Percentiles rank a stretch among this genome's conserved stretches.
Evolutionary conservation across 53 echinoderm and acorn worm genomes (phyloP).

Genomic region (Hippasteria phrygiana): DNA sequence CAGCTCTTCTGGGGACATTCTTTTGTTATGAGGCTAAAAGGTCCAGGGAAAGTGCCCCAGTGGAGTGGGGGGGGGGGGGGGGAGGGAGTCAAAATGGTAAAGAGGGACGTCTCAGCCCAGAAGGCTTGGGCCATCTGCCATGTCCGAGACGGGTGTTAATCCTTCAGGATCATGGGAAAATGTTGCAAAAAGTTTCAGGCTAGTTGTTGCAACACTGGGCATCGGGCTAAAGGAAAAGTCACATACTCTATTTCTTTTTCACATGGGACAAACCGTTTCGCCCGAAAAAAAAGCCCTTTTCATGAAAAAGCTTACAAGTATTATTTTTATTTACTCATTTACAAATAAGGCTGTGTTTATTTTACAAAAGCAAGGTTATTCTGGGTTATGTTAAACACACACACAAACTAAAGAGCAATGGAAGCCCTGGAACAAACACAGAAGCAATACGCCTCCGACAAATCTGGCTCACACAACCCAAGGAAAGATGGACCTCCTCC

Average conservation of each 20-base stretch:
- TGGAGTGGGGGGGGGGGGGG: slow-evolving; percentile 14
- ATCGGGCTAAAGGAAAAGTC: neutral
- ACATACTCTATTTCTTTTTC: neutral
- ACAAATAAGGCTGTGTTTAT: no score
- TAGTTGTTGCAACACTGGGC: neutral
- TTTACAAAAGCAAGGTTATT: no score
- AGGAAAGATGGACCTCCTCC: no score
- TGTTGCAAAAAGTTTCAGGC: neutral
- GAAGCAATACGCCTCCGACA: no score
- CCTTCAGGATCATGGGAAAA: slow-evolving; percentile 48
- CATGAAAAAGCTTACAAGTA: no score
- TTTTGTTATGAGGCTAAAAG: slow-evolving; percentile 60
- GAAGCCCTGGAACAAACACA: no score
- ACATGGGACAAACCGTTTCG: no score
- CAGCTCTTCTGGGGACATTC: slow-evolving; percentile 32
- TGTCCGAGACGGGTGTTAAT: slow-evolving; percentile 29
- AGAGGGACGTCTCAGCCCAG: slow-evolving; percentile 17
- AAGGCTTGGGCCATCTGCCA: slow-evolving; percentile 52
- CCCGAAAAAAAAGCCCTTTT: no score
- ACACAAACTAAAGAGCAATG: no score
- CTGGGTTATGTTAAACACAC: no score
- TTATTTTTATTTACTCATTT: no score
- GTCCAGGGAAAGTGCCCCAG: slow-evolving; percentile 39
- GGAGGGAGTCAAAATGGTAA: slow-evolving; percentile 21
- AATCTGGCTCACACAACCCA: no score